Conservation (phyloP, 2,888 invertebrate species). For the Dorcus parallelipipedus region DNA sequence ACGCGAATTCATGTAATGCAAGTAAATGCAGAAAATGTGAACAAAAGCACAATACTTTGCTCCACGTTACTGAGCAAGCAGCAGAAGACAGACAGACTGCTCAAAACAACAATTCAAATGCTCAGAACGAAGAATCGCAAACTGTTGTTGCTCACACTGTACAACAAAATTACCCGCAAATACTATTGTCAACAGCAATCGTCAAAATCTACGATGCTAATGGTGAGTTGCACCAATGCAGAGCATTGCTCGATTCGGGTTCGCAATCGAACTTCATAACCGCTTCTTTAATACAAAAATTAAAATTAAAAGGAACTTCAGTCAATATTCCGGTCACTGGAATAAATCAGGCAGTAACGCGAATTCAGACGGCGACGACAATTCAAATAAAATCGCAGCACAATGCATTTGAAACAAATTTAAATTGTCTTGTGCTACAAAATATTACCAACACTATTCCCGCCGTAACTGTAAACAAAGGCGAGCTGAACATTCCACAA, state of each 20-base stretch:
- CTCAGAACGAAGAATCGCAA: too few relatives aligned
- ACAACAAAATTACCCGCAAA: too few relatives aligned
- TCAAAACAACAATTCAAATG: too few relatives aligned
- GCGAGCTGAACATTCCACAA: conserved; percentile 3
- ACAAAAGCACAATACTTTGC: too few relatives aligned
- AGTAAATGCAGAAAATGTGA: not conserved
- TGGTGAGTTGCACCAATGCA: too few relatives aligned
- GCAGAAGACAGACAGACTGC: too few relatives aligned
- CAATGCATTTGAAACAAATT: not conserved
- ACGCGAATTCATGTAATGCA: not conserved
- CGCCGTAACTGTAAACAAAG: not conserved
- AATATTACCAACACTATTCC: conserved; percentile 1
- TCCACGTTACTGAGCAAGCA: too few relatives aligned
- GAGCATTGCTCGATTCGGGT: too few relatives aligned
- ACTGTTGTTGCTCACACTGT: too few relatives aligned
- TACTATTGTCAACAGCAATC: too few relatives aligned
- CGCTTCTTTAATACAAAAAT: not conserved
- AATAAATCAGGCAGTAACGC: not conserved
- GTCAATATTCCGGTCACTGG: not conserved
- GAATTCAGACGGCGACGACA: not conserved
- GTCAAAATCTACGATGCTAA: too few relatives aligned
- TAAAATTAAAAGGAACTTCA: not conserved
- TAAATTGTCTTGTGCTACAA: conserved; percentile 5
- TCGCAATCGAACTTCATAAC: not conserved
- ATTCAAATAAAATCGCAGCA: not conserved